Evolutionary conservation across 2,797 vertebrate genomes (phyloP).

Genomic region (Anniella stebbinsi): DNA sequence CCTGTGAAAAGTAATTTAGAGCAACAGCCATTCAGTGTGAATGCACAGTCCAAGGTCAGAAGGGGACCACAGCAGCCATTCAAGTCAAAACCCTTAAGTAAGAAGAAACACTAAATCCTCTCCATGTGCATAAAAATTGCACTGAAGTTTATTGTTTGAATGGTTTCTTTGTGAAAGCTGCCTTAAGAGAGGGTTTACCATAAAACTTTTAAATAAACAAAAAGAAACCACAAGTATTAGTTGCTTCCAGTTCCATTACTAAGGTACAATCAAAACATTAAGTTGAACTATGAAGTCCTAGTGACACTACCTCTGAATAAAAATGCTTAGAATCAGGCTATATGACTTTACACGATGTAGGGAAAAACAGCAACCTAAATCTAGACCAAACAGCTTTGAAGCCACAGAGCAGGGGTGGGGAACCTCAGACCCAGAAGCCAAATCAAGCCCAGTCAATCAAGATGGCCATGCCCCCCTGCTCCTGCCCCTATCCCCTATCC

Average conservation of each 20-base stretch:
- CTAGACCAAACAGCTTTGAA: neutral
- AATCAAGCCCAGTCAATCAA: too few relatives aligned
- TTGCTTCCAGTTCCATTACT: neutral
- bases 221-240: neutral
- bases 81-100: neutral
- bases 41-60: conserved; percentile 32
- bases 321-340: too few relatives aligned
- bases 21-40: conserved; percentile 17
- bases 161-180: neutral
- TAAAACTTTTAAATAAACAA: conserved; percentile 10
- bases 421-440: too few relatives aligned
- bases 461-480: too few relatives aligned
- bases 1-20: conserved; percentile 35
- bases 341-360: neutral
- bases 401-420: too few relatives aligned
- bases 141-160: neutral
- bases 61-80: neutral
- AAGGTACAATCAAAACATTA: neutral
- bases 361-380: neutral
- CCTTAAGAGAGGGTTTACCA: neutral
- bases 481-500: too few relatives aligned
- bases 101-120: neutral
- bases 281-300: neutral
- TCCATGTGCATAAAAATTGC: neutral
- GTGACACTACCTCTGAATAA: neutral